Percentiles rank a stretch among this genome's conserved stretches.
Conservation (phyloP, 2,797 vertebrate genomes). For the Sebastes hopkinsi region DNA sequence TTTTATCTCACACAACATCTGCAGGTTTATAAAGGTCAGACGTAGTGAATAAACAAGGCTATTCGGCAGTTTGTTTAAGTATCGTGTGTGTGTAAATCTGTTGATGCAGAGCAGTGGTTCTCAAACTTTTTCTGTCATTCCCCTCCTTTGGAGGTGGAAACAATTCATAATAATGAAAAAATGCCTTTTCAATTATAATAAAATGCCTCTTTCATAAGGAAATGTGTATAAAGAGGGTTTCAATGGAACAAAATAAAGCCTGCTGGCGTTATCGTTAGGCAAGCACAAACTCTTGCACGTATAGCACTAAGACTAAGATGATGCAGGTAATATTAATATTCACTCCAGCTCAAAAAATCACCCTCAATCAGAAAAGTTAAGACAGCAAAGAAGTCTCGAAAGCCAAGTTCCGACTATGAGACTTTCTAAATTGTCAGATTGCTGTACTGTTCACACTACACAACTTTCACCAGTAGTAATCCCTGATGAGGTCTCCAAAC, state of each 20-base stretch:
- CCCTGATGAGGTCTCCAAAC: too few relatives aligned
- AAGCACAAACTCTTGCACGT: neutral
- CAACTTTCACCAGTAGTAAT: too few relatives aligned
- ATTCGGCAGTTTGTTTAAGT: conserved; percentile 1
- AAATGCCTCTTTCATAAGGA: neutral
- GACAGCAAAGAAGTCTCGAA: neutral
- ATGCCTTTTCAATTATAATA: neutral
- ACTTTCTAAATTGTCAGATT: too few relatives aligned
- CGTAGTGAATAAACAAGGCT: conserved; percentile 10
- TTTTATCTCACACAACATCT: conserved; percentile 3
- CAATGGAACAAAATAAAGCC: neutral
- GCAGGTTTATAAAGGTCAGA: conserved; percentile 35
- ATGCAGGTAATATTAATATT: neutral
- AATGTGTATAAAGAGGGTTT: neutral
- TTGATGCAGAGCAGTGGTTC: neutral
- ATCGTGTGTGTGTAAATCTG: neutral
- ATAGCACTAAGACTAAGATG: neutral
- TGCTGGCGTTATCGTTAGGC: neutral
- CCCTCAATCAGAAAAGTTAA: neutral
- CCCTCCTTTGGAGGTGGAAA: neutral
- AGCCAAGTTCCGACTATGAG: too few relatives aligned
- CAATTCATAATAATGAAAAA: neutral
- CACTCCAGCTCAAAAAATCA: neutral
- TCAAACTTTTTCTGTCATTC: too few relatives aligned
- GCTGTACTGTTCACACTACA: too few relatives aligned